Conservation (phyloP, 2,888 invertebrate species). For the Lamellibrachia columna region DNA sequence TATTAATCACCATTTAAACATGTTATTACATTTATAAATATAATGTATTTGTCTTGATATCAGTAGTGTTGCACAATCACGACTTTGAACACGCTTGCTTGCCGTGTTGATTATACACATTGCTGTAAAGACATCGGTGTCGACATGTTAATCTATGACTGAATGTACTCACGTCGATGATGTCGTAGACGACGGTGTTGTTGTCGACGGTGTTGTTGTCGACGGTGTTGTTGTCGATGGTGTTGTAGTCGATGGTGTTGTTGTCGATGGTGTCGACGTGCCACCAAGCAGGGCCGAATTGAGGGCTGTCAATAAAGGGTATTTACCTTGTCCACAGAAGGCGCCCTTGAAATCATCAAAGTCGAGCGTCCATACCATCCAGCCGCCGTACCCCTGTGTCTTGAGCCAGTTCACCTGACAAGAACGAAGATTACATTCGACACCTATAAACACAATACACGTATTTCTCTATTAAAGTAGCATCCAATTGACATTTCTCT, state of each 20-base stretch:
- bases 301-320: constrained; percentile 35
- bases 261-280: neutral
- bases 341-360: constrained; percentile 40
- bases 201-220: too few species aligned
- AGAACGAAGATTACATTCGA: too few species aligned
- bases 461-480: too few species aligned
- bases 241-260: too few species aligned
- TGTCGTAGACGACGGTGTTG: neutral
- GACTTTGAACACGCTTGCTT: neutral
- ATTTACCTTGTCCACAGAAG: constrained; percentile 31
- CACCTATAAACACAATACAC: too few species aligned
- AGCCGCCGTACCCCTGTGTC: constrained; percentile 39
- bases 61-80: neutral
- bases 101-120: neutral
- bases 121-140: neutral
- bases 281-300: constrained; percentile 25
- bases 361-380: constrained; percentile 44
- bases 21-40: neutral
- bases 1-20: neutral
- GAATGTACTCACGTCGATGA: neutral
- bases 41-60: neutral
- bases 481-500: too few species aligned
- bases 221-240: too few species aligned
- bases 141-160: neutral
- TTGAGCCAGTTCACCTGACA: constrained; percentile 39